These are phyloP conservation scores for Ashinkailepas kermadecensis DNA, from an alignment of 2,888 invertebrate genomes.

Conservation along the genomic window DNA sequence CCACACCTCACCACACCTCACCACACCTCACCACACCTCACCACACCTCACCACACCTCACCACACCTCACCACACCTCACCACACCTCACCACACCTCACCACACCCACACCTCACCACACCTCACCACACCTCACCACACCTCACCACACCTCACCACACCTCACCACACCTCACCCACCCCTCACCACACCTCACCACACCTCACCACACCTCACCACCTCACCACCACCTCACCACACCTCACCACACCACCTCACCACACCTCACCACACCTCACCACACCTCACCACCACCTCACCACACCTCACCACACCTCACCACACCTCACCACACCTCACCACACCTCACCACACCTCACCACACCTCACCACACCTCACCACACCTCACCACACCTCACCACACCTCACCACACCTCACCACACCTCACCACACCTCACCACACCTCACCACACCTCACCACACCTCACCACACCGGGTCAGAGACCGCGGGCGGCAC, in stretches of 20 bases:
- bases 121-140: slow-evolving; percentile 22
- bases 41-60: too few relatives aligned
- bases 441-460: not conserved
- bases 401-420: slow-evolving; percentile 1
- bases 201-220: too few relatives aligned
- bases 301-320: slow-evolving; percentile 20
- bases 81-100: slow-evolving; percentile 5
- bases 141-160: slow-evolving; percentile 23
- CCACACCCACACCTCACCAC: not conserved
- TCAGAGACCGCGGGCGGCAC: too few relatives aligned
- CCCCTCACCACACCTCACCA: not conserved
- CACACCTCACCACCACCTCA: not conserved
- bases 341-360: not conserved
- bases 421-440: not conserved
- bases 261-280: too few relatives aligned
- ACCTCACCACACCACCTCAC: too few relatives aligned
- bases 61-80: too few relatives aligned
- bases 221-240: too few relatives aligned
- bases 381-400: not conserved
- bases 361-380: not conserved
- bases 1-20: too few relatives aligned
- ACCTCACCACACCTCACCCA: slow-evolving; percentile 24
- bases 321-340: slow-evolving; percentile 19
- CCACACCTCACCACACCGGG: not conserved
- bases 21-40: too few relatives aligned